Base-by-base conservation (phyloP, 2,797 vertebrate genomes). In the Myripristis jacobus region DNA sequence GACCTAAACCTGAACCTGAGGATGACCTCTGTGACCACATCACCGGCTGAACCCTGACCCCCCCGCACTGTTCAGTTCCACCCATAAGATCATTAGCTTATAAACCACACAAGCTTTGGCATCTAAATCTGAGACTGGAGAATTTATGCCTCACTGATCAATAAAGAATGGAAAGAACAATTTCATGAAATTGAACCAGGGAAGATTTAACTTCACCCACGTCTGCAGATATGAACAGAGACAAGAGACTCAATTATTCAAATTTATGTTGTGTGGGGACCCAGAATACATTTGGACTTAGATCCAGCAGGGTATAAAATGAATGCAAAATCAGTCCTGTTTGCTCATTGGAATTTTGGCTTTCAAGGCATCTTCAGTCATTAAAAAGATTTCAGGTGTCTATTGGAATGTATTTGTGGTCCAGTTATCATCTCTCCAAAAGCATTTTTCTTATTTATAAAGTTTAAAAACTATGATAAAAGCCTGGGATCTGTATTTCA, bases 81-180 rank as follows among this genome's bases (percentile, higher is more conserved):
- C 52, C 13, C 13, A 52, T 21, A 12, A 18, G 36, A 70, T 24
- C 63, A 61, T 4, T 48, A 15, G 44, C 29, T 56, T 29, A 75
- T 84, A 70, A 75, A 84, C 75, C 24, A 61, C 29, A 52, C 21
- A 21, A 8, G n/a, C 36, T 36, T 52, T 64, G 73, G 47, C 3
- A 29, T 41, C 3, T 34, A 50, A 52, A 52, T 56, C 27, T 64
- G 15, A 61, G 29, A 36, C 16, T 12, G 52, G 43, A n/a, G 19
- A 54, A 74, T 66, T 41, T 0, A 72, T 72, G 53, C 34, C 38
- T 27, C 36, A 41, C 36, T 22, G 52, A 80, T 78, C 74, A 79
- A 79, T 81, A 77, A 63, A 41, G 22, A 19, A 50, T 44, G 56
- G 56, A 50, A 69, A 34, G 41, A 44, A 3, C 46, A 31, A 52